Evolutionary conservation across 2,797 vertebrate genomes (phyloP), one percentile per base, ranked within the genome.

Genomic region (Sebastes variabilis): DNA sequence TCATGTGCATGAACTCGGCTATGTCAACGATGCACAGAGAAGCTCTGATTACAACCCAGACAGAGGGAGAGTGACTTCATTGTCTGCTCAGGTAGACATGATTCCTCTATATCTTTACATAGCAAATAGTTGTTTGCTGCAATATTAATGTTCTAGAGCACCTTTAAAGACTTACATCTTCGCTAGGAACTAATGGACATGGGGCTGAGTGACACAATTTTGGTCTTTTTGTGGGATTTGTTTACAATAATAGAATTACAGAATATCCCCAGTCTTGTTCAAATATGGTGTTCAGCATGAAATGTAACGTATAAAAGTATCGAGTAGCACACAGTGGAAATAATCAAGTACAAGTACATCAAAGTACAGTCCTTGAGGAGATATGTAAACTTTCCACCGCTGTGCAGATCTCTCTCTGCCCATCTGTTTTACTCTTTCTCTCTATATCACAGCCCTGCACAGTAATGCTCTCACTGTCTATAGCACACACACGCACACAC

Each of bases 391-490:
- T 66, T 66, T 73, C 25, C 18, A 27, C 62, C 24, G 61, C 13
- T 64, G 42, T 81, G 56, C 30, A 74, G 18, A 25, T 66, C 24
- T 60, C 58, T 71, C 27, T 60, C 58, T 71, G 52, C 73, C 68
- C 42, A 70, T 84, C 59, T 68, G 55, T 65, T 82, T 66, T 25
- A 46, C 34, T 72, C n/a, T 79, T n/a, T 62, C 38, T 70, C 18
- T 71, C 18, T 46, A 20, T 65, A 46, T 60, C 52, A 74, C 49
- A 64, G 16, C 56, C 32, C 56, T 55, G 67, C 32, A 62, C 13
- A 82, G 25, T 42, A 72, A 78, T 80, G 54, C 32, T 49, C 24
- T 55, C 29, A 77, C 69, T 72, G 42, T 60, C 59, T 58, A 30
- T 24, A 38, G 12, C 36, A 71, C n/a, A 77, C 64, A 64, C 49